These are phyloP conservation scores for Himalopsyche tibetana DNA, from an alignment of 2,888 invertebrate species.

Conservation along the genomic window DNA sequence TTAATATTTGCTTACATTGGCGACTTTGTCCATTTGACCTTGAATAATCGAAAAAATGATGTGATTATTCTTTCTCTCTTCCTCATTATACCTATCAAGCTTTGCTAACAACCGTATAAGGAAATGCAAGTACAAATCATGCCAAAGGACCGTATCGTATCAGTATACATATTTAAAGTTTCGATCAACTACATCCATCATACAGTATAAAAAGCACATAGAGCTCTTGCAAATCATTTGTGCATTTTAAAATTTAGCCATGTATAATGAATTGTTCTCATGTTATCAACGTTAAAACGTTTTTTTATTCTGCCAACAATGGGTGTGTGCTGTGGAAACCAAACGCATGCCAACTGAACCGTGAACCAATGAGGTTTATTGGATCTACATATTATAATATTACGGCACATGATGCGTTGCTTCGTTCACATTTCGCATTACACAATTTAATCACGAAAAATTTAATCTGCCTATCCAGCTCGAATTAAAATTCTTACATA, in stretches of 20 bases:
- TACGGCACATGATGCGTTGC: background rate
- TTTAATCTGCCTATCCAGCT: background rate
- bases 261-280: background rate
- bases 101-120: too few species aligned
- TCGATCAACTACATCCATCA: too few species aligned
- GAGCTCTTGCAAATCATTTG: too few species aligned
- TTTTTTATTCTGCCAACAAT: slow-evolving; percentile 16
- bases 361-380: background rate
- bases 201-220: too few species aligned
- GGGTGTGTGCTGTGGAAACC: slow-evolving; percentile 10
- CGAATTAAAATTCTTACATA: background rate
- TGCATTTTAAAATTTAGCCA: background rate
- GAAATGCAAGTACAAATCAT: too few species aligned
- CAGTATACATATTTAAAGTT: too few species aligned
- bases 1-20: too few species aligned
- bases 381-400: background rate
- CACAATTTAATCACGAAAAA: background rate
- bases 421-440: background rate
- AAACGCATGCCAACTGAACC: slow-evolving; percentile 14
- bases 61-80: too few species aligned
- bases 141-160: too few species aligned
- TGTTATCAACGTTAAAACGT: background rate
- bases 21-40: too few species aligned
- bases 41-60: too few species aligned
- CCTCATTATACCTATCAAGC: too few species aligned